Percentiles rank a stretch among this genome's conserved stretches.
These are phyloP conservation scores for Sitobion miscanthi DNA, from an alignment of 1,140 invertebrate species.

Conservation along the genomic window DNA sequence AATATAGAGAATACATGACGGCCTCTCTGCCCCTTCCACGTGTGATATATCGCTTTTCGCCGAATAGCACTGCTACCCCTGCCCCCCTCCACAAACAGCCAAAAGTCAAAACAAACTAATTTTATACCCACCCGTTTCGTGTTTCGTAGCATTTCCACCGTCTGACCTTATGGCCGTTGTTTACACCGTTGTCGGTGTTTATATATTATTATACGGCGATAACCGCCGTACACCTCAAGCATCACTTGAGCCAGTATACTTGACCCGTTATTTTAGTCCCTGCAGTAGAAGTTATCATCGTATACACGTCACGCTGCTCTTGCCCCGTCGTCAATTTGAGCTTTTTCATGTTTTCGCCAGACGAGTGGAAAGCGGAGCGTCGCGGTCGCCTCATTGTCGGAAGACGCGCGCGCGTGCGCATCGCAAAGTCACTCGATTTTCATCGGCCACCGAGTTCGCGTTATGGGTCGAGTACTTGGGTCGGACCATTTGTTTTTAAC, in stretches of 20 bases:
- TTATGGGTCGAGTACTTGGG: background rate
- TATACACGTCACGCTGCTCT: background rate
- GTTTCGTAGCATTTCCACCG: too few species aligned
- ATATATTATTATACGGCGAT: background rate
- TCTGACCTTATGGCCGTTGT: background rate
- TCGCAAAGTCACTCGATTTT: background rate
- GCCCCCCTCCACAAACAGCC: background rate
- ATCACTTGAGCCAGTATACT: background rate
- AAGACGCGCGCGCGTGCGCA: background rate
- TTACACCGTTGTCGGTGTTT: background rate
- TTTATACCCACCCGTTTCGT: background rate
- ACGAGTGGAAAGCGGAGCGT: background rate
- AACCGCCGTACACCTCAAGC: background rate
- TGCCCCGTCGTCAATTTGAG: background rate
- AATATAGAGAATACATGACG: background rate
- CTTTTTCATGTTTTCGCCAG: background rate
- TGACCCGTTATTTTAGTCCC: background rate
- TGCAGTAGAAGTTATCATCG: background rate
- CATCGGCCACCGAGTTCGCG: background rate
- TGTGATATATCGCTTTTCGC: background rate
- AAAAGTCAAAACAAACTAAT: constrained; percentile 1
- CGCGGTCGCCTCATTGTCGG: background rate
- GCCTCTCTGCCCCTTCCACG: background rate
- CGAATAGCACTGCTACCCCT: background rate
- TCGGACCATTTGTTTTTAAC: constrained; percentile 6